phyloP scores from a whole-genome alignment of 2,888 invertebrate species.

The Xestia xanthographa region DNA sequence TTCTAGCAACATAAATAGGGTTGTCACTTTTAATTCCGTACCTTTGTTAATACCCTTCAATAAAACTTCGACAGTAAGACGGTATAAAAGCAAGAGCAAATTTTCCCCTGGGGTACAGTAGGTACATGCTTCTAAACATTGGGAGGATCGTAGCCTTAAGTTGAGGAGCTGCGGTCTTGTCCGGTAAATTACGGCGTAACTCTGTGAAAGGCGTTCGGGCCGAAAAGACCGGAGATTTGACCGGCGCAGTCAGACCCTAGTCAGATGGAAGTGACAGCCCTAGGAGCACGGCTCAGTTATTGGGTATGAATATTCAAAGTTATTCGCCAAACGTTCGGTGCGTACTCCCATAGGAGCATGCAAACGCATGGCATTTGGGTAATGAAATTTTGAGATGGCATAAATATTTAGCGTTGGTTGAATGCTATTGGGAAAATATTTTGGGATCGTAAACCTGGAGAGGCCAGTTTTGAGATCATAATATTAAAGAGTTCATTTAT shows the following conservation, averaged over 20 bases:
- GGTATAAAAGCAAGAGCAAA: slow-evolving; percentile 41
- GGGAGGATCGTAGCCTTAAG: slow-evolving; percentile 22
- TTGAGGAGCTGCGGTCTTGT: slow-evolving; percentile 46
- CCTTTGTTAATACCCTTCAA: slow-evolving; percentile 33
- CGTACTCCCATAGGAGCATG: slow-evolving; percentile 50
- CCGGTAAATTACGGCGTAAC: slow-evolving; percentile 52
- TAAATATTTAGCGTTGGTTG: slow-evolving; percentile 42
- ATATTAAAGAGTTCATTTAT: neutral
- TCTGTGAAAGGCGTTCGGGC: slow-evolving; percentile 30
- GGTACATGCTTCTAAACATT: slow-evolving; percentile 15
- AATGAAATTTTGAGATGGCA: slow-evolving; percentile 56
- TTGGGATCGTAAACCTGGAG: neutral
- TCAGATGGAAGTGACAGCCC: slow-evolving; percentile 43
- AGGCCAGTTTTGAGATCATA: neutral
- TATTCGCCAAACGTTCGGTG: slow-evolving; percentile 65
- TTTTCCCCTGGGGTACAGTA: slow-evolving; percentile 32
- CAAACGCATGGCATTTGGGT: slow-evolving; percentile 45
- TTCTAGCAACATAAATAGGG: slow-evolving; percentile 52
- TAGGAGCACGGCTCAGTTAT: slow-evolving; percentile 57
- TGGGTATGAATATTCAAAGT: slow-evolving; percentile 73
- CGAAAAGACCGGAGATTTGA: slow-evolving; percentile 33
- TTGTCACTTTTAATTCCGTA: slow-evolving; percentile 32
- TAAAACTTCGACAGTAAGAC: slow-evolving; percentile 31
- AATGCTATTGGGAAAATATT: slow-evolving; percentile 24
- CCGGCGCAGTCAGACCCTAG: slow-evolving; percentile 24